phyloP scores from a whole-genome alignment of 2,797 vertebrate genomes.

The Sciurus vulgaris region DNA sequence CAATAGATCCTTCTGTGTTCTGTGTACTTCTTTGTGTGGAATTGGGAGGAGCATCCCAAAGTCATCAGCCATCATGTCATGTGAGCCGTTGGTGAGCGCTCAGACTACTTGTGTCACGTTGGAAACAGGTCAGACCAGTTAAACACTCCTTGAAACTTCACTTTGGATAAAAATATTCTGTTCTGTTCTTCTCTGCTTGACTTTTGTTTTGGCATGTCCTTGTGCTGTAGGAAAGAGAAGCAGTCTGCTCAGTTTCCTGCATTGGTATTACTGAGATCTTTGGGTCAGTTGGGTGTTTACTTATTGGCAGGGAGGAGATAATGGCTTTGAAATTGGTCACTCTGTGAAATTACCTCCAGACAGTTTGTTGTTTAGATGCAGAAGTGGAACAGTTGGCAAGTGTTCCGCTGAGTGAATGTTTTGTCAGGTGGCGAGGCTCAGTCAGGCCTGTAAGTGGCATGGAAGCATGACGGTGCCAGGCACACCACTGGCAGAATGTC shows the following conservation, averaged over 20 bases:
- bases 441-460: background rate
- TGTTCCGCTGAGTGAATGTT: background rate
- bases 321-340: slow-evolving; percentile 8
- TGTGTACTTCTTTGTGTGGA: background rate
- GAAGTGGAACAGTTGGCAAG: background rate
- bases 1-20: background rate
- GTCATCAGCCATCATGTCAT: background rate
- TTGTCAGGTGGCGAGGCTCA: background rate
- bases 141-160: background rate
- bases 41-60: background rate
- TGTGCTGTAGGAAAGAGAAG: background rate
- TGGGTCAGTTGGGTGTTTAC: background rate
- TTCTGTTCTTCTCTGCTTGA: background rate
- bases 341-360: background rate
- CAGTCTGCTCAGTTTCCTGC: background rate
- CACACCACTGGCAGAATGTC: too few relatives aligned
- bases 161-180: too few relatives aligned
- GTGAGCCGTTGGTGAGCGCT: background rate
- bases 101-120: background rate
- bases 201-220: background rate
- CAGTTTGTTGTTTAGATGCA: background rate
- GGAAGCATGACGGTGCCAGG: background rate
- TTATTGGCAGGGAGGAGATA: background rate
- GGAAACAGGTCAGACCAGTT: background rate
- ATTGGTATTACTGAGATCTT: background rate